Evolutionary conservation across 2,113 vertebrate genomes (phyloP), one percentile per base, ranked within the genome.

Genomic region (Melanostigma gelatinosum): DNA sequence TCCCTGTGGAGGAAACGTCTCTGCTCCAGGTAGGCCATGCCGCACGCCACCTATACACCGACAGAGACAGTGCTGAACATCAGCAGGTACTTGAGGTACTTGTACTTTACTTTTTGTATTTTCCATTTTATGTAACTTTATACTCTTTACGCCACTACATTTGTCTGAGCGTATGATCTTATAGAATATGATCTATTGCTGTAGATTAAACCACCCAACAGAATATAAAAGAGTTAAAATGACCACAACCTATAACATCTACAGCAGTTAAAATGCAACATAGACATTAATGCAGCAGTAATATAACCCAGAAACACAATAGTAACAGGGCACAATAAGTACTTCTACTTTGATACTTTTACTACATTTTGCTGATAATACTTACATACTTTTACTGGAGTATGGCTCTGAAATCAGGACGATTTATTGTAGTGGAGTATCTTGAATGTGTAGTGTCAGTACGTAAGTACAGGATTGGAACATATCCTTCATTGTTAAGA

Each of bases 21-120:
- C 69, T 97, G 97, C 91, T 99, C 98, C 90, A 99, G 91, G 92
- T 99, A 99, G 29, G 97, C 96, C 98, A 99, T 99, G 69, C 98
- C 98, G 66, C 96, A 96, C 10, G 98, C 96, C 79, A 99, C 97
- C 91, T 99, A 94, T 72, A 96, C 93, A 18, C 38, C 42, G 10
- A 36, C 10, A 44, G 8, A 72, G 24, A 22, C 32, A 36, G 13
- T 3, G 9, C 15, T 61, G 1, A 1, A 32, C 36, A 10, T 38
- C 0, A 18, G 32, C 36, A 34, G 9, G 3, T 0, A 54, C n/a
- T 54, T 54, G 20, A 54, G n/a, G 22, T 54, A n/a, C 20, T 54
- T 54, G 22, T 54, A 10, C 40, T 42, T 42, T 54, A 10, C 40
- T 42, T 42, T n/a, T n/a, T n/a, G 44, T 44, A 44, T 44, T 12